These are phyloP conservation scores for Baronia brevicornis DNA, from an alignment of 2,888 invertebrate species.

Conservation along the genomic window DNA sequence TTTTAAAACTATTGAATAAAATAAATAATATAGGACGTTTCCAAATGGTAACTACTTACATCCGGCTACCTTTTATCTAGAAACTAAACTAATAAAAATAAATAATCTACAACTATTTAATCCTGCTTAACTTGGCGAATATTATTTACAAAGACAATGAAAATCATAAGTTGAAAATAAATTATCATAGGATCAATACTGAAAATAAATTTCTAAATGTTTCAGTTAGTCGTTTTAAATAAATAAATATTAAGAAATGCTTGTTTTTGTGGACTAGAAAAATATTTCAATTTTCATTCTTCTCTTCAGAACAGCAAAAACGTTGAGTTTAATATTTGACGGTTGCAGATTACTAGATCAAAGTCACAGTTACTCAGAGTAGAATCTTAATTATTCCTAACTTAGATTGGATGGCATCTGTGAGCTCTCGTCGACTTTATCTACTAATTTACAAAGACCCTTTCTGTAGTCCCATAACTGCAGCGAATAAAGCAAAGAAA, in stretches of 20 bases:
- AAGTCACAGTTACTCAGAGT: no score
- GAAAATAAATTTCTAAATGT: slow-evolving; percentile 8
- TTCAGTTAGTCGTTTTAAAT: no score
- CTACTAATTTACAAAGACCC: slow-evolving; percentile 48
- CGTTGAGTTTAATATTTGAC: no score
- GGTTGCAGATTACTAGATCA: no score
- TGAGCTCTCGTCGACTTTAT: slow-evolving; percentile 44
- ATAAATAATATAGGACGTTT: slow-evolving; percentile 23
- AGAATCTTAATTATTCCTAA: slow-evolving; percentile 25
- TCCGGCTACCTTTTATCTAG: slow-evolving; percentile 16
- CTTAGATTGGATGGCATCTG: slow-evolving; percentile 56
- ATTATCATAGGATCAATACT: slow-evolving; percentile 15
- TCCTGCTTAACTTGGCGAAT: slow-evolving; percentile 17
- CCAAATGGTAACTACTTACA: slow-evolving; percentile 42
- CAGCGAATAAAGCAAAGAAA: slow-evolving; percentile 90
- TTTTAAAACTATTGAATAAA: slow-evolving; percentile 20
- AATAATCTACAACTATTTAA: slow-evolving; percentile 37
- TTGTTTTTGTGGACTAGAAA: no score
- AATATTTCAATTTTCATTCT: no score
- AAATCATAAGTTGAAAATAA: slow-evolving; percentile 20
- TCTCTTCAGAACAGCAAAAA: no score
- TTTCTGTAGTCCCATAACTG: slow-evolving; percentile 84
- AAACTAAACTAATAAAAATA: slow-evolving; percentile 34
- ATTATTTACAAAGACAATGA: slow-evolving; percentile 57
- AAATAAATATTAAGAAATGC: no score